Percentiles rank a stretch among this genome's conserved stretches.
phyloP scores from a whole-genome alignment of 64 coral and sea anemone species.

The Astreopora myriophthalma region DNA sequence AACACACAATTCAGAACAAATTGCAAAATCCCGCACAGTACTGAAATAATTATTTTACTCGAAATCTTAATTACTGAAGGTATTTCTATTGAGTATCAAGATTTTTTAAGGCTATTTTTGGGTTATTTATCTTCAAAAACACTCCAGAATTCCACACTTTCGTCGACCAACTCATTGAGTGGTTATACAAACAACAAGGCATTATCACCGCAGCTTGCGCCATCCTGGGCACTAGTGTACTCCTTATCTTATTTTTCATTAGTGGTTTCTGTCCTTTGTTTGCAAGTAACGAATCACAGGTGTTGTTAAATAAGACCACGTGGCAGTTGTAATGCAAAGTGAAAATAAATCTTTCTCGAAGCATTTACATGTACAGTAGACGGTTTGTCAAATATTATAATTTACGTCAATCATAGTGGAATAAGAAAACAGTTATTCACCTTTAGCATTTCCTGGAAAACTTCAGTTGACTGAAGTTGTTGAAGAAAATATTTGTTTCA shows the following conservation, averaged over 20 bases:
- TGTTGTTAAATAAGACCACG: neutral
- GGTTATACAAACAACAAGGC: neutral
- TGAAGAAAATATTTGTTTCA: neutral
- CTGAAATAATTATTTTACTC: too few relatives aligned
- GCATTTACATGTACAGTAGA: constrained; percentile 23
- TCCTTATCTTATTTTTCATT: neutral
- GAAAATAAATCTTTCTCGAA: neutral
- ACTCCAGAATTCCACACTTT: neutral
- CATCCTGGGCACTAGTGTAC: neutral
- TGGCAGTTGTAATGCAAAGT: constrained; percentile 25
- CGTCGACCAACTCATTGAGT: neutral
- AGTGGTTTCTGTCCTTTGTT: neutral
- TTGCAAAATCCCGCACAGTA: too few relatives aligned
- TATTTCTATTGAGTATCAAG: too few relatives aligned
- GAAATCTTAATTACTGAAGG: too few relatives aligned
- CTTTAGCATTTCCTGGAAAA: too few relatives aligned
- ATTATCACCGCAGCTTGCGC: neutral
- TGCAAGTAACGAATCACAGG: neutral
- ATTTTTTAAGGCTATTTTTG: too few relatives aligned
- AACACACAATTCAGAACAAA: too few relatives aligned
- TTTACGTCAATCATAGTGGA: constrained; percentile 22
- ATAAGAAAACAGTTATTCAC: constrained; percentile 17
- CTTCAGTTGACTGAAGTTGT: constrained; percentile 4
- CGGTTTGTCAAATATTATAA: constrained; percentile 11
- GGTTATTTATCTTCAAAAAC: neutral